Percentiles rank a stretch among this genome's conserved stretches.
These are phyloP conservation scores for Lagopus leucura DNA, from an alignment of 2,113 vertebrate species.

Conservation along the genomic window DNA sequence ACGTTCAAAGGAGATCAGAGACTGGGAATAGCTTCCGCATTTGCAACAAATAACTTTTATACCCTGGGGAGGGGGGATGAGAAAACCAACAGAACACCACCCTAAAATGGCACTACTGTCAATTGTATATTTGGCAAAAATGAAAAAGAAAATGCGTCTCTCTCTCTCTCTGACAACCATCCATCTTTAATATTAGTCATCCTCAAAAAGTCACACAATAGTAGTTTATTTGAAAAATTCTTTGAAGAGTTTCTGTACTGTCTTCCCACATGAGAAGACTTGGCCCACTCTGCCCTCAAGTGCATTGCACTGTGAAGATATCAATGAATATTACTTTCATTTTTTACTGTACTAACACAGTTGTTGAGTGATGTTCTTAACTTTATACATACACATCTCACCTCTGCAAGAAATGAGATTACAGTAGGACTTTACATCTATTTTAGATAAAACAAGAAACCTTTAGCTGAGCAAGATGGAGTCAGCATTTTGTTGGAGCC, in stretches of 20 bases:
- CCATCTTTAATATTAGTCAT: neutral
- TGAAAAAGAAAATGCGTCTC: neutral
- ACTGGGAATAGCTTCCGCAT: neutral
- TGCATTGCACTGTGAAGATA: neutral
- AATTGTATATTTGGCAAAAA: conserved; percentile 10
- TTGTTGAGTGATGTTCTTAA: neutral
- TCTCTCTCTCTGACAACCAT: neutral
- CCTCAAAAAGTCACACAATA: neutral
- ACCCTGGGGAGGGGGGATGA: neutral
- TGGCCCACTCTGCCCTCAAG: neutral
- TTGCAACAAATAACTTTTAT: neutral
- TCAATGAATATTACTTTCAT: neutral
- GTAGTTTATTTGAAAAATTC: neutral
- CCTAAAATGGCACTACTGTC: neutral
- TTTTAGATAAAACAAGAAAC: neutral
- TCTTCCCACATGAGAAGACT: neutral
- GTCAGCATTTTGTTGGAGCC: rapidly evolving
- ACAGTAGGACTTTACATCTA: neutral
- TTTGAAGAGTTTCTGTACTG: neutral
- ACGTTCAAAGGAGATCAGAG: neutral
- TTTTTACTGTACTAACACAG: neutral
- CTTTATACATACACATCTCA: neutral
- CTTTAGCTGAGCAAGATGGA: neutral
- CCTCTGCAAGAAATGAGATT: neutral
- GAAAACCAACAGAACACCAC: neutral